Evolutionary conservation across 2,113 vertebrate species (phyloP).

Genomic region (Tapirus terrestris): DNA sequence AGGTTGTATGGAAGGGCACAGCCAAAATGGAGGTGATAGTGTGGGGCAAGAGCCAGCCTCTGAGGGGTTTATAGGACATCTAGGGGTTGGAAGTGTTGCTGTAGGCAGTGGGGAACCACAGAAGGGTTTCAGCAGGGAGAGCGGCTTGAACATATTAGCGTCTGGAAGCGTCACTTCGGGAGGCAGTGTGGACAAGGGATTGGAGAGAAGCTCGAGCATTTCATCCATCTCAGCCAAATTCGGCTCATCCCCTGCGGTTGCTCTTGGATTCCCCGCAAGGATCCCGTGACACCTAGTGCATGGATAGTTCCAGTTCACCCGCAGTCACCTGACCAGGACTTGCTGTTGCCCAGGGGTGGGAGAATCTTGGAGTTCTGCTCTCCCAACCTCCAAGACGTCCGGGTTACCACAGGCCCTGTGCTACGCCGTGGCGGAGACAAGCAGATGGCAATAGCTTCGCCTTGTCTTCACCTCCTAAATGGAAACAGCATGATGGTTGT

Average conservation of each 20-base stretch:
- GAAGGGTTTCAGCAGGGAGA: neutral
- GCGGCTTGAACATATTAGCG: fast-evolving
- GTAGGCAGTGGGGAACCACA: neutral
- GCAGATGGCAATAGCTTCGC: fast-evolving
- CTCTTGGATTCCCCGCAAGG: neutral
- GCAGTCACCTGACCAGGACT: fast-evolving
- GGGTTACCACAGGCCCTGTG: fast-evolving
- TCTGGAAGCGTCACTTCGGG: fast-evolving
- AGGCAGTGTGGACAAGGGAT: neutral
- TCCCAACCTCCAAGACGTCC: neutral
- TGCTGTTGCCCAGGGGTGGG: neutral
- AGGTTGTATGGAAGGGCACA: neutral
- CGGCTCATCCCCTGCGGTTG: neutral
- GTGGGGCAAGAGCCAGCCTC: neutral
- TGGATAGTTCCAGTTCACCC: neutral
- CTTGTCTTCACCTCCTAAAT: neutral
- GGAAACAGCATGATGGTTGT: fast-evolving
- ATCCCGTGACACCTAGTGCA: fast-evolving
- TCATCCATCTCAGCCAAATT: no score
- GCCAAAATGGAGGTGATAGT: fast-evolving
- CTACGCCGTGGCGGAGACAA: neutral
- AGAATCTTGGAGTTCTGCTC: neutral
- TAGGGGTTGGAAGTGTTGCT: neutral
- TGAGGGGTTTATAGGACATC: fast-evolving
- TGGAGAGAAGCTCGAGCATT: neutral